These are phyloP conservation scores for Caradrina clavipalpis DNA, from an alignment of 2,888 invertebrate genomes.

Conservation along the genomic window DNA sequence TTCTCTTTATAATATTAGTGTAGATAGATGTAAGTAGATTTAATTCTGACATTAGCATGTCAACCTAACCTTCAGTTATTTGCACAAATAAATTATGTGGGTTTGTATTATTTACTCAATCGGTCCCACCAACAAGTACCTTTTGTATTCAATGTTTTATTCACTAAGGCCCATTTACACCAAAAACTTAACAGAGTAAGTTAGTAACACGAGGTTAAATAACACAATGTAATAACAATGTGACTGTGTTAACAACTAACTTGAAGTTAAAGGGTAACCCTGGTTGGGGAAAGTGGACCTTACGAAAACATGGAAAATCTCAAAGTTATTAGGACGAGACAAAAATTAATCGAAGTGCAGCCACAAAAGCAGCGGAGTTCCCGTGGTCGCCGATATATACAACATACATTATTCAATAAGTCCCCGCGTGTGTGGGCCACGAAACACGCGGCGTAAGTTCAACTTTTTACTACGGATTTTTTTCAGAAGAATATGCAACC, in stretches of 20 bases:
- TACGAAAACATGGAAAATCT: constrained; percentile 9
- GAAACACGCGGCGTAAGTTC: neutral
- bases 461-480: neutral
- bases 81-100: neutral
- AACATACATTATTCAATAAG: constrained; percentile 69
- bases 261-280: neutral
- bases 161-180: too few species aligned
- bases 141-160: neutral
- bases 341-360: constrained; percentile 39
- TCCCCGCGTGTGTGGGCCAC: constrained; percentile 35
- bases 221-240: neutral
- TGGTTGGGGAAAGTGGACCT: neutral
- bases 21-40: too few species aligned
- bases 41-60: too few species aligned
- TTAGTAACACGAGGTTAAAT: neutral
- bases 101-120: too few species aligned
- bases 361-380: constrained; percentile 41
- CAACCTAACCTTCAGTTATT: too few species aligned
- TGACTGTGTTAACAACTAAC: too few species aligned
- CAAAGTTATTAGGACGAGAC: constrained; percentile 28
- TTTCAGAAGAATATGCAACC: neutral
- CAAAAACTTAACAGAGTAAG: neutral
- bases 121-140: too few species aligned
- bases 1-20: too few species aligned
- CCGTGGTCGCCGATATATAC: constrained; percentile 48